A percentile compares a stretch with the other conserved stretches of the same genome.
These are phyloP conservation scores for Teinopalpus imperialis DNA, from an alignment of 2,888 invertebrate genomes.

Conservation along the genomic window DNA sequence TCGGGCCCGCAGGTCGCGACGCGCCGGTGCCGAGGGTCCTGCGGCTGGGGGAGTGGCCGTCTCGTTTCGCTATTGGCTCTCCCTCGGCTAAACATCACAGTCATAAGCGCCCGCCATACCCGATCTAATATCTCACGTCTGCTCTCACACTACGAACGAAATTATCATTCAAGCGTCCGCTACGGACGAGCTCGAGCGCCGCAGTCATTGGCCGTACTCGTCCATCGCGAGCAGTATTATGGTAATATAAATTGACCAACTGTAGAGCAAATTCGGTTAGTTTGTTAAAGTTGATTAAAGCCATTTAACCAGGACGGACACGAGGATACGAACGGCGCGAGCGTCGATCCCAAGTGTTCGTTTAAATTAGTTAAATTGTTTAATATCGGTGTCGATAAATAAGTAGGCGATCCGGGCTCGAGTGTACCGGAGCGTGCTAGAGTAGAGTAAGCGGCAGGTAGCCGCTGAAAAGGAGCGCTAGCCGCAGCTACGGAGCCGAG, in stretches of 20 bases:
- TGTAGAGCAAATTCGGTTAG: conserved; percentile 80
- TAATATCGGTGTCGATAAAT: conserved; percentile 63
- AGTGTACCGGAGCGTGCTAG: conserved; percentile 38
- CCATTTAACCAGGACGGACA: conserved; percentile 79
- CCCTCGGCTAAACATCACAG: conserved; percentile 33
- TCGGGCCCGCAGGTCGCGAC: conserved; percentile 39
- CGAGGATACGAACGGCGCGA: conserved; percentile 76
- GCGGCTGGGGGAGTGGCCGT: conserved; percentile 48
- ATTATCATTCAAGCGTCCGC: conserved; percentile 45
- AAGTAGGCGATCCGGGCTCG: conserved; percentile 46
- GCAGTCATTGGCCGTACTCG: conserved; percentile 61
- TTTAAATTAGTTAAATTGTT: conserved; percentile 77
- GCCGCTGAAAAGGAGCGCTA: conserved; percentile 21
- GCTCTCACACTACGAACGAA: conserved; percentile 48
- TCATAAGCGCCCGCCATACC: conserved; percentile 55
- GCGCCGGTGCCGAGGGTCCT: conserved; percentile 34
- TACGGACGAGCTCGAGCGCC: conserved; percentile 41
- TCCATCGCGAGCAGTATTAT: conserved; percentile 62
- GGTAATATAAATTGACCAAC: conserved; percentile 83
- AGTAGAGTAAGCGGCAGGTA: conserved; percentile 41
- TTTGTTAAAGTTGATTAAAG: conserved; percentile 83
- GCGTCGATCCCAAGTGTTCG: conserved; percentile 70
- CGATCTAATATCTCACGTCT: conserved; percentile 51
- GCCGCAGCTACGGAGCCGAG: conserved; percentile 71
- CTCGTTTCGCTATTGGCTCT: conserved; percentile 51